A percentile compares a stretch with the other conserved stretches of the same genome.
These are phyloP conservation scores for Ditylenchus dipsaci DNA, from an alignment of 1,140 invertebrate genomes.

Conservation along the genomic window DNA sequence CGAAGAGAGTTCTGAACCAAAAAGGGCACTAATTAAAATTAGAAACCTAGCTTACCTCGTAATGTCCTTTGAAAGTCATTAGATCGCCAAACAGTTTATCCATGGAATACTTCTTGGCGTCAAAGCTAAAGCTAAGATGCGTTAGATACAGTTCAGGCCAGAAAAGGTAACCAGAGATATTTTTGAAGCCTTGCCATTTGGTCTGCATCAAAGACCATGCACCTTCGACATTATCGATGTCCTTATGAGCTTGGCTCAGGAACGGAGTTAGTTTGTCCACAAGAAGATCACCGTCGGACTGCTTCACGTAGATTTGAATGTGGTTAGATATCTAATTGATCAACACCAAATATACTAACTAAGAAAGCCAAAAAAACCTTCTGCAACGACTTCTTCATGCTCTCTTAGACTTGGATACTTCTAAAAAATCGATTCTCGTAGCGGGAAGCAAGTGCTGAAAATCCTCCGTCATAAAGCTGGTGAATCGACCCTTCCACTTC, in stretches of 20 bases:
- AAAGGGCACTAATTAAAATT: too few species aligned
- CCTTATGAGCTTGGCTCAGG: slow-evolving; percentile 22
- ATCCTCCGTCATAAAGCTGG: slow-evolving; percentile 24
- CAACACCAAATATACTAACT: too few species aligned
- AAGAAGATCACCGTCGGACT: slow-evolving; percentile 23
- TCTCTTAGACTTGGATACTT: slow-evolving; percentile 16
- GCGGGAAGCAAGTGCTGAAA: slow-evolving; percentile 36
- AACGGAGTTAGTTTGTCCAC: slow-evolving; percentile 34
- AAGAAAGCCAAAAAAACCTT: too few species aligned
- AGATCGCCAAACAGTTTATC: slow-evolving; percentile 35
- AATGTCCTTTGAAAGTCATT: slow-evolving; percentile 23
- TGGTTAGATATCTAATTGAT: slow-evolving; percentile 27
- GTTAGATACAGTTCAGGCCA: not conserved
- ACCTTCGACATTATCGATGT: slow-evolving; percentile 25
- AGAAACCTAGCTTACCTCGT: slow-evolving; percentile 21
- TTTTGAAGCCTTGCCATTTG: too few species aligned
- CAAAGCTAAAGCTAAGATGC: slow-evolving; percentile 35
- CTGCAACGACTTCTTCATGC: slow-evolving; percentile 22
- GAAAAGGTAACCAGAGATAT: too few species aligned
- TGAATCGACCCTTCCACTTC: slow-evolving; percentile 21
- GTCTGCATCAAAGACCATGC: not conserved
- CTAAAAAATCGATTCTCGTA: slow-evolving; percentile 20
- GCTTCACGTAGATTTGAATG: slow-evolving; percentile 30
- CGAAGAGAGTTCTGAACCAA: too few species aligned
- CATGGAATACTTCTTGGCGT: slow-evolving; percentile 39